These are phyloP conservation scores for Phoxinus phoxinus DNA, from an alignment of 2,113 vertebrate species.

Conservation along the genomic window DNA sequence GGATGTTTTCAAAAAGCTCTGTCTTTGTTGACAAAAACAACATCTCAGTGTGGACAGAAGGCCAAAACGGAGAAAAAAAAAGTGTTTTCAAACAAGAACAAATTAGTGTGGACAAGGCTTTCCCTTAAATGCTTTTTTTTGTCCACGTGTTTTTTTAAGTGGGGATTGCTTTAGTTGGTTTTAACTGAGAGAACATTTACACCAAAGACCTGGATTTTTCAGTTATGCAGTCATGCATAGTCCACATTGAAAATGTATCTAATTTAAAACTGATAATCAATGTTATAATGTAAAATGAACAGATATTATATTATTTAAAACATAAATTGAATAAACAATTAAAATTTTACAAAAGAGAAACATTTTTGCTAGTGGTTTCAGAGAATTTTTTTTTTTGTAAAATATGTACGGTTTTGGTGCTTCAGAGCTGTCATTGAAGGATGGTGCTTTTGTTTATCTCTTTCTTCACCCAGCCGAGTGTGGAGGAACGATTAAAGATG, in stretches of 20 bases:
- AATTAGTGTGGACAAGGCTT: no score
- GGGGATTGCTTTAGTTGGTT: not conserved
- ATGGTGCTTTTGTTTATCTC: slow-evolving; percentile 24
- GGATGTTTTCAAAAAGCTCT: no score
- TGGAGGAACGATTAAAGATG: slow-evolving; percentile 87
- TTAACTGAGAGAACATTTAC: not conserved
- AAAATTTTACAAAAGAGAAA: not conserved
- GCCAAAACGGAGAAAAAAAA: no score
- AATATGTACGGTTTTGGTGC: not conserved
- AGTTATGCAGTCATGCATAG: not conserved
- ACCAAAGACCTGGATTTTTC: no score
- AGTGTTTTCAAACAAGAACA: no score
- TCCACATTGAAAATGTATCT: not conserved
- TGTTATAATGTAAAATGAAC: not conserved
- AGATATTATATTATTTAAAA: no score
- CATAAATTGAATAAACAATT: no score
- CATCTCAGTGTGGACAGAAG: no score
- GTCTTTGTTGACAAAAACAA: no score
- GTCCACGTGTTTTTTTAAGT: no score
- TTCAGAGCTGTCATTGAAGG: slow-evolving; percentile 11
- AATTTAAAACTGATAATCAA: not conserved
- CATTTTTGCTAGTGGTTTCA: not conserved
- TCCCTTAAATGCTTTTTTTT: not conserved
- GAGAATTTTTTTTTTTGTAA: not conserved
- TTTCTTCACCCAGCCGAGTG: slow-evolving; percentile 84